Percentiles rank a stretch among this genome's conserved stretches.
phyloP scores from a whole-genome alignment of 2,888 invertebrate genomes.

The Agrilus mali region DNA sequence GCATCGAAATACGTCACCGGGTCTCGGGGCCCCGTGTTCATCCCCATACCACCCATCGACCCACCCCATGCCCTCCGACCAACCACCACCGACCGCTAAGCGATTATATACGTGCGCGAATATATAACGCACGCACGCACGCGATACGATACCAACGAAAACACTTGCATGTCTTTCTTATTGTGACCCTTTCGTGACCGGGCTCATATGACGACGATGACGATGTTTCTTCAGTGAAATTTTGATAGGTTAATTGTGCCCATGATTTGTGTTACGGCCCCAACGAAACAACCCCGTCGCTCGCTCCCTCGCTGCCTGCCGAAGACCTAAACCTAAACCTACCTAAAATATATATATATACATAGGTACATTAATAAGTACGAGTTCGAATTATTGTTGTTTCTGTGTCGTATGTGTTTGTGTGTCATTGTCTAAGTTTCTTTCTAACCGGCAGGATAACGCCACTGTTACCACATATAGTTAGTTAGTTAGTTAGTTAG shows the following conservation, averaged over 20 bases:
- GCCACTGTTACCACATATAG: too few relatives aligned
- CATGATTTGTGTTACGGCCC: constrained; percentile 20
- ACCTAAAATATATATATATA: too few relatives aligned
- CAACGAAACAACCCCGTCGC: too few relatives aligned
- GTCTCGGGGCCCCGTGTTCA: neutral
- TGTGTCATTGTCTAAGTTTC: too few relatives aligned
- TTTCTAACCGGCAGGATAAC: too few relatives aligned
- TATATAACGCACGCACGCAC: constrained; percentile 28
- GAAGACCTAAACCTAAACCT: too few relatives aligned
- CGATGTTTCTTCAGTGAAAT: constrained; percentile 24
- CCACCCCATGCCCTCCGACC: constrained; percentile 3
- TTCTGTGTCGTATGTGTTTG: too few relatives aligned
- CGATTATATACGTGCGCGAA: constrained; percentile 26
- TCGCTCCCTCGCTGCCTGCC: too few relatives aligned
- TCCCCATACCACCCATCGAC: neutral
- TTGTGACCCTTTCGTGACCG: constrained; percentile 20
- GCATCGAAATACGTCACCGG: too few relatives aligned
- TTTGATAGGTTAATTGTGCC: constrained; percentile 29
- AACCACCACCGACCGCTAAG: constrained; percentile 13
- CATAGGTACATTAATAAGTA: too few relatives aligned
- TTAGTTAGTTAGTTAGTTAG: too few relatives aligned
- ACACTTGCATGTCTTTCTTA: constrained; percentile 12
- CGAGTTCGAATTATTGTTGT: too few relatives aligned
- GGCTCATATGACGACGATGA: constrained; percentile 23
- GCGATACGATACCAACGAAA: constrained; percentile 18